phyloP scores from a whole-genome alignment of 2,888 invertebrate genomes.

The Brenthis daphne region DNA sequence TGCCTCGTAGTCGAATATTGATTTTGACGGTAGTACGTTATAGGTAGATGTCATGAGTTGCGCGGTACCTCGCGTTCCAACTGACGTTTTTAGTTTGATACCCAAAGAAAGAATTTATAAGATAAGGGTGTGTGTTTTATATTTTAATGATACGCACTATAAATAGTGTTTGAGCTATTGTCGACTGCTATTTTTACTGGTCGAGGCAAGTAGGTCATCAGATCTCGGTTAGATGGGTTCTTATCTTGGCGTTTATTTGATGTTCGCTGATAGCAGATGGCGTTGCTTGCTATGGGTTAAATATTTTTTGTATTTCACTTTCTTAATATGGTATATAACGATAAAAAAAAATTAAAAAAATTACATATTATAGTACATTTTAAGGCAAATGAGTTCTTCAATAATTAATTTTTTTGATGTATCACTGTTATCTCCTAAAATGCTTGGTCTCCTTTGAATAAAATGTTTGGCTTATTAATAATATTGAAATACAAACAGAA shows the following conservation, averaged over 20 bases:
- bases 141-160: conserved; percentile 74
- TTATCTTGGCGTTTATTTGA: conserved; percentile 43
- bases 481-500: too few relatives aligned
- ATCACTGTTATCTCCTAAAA: too few relatives aligned
- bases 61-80: conserved; percentile 51
- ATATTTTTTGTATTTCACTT: neutral
- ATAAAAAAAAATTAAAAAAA: too few relatives aligned
- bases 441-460: too few relatives aligned
- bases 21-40: conserved; percentile 49
- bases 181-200: conserved; percentile 77
- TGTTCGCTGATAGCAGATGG: conserved; percentile 46
- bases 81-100: conserved; percentile 35
- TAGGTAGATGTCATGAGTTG: conserved; percentile 57
- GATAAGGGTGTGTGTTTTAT: conserved; percentile 65
- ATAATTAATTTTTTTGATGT: too few relatives aligned
- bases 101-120: conserved; percentile 48
- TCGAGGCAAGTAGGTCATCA: conserved; percentile 76
- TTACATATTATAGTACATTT: too few relatives aligned
- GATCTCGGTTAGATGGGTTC: conserved; percentile 52
- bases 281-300: conserved; percentile 34
- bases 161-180: conserved; percentile 81
- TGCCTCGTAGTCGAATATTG: conserved; percentile 55
- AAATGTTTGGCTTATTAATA: too few relatives aligned
- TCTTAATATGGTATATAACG: too few relatives aligned
- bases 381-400: too few relatives aligned